Percentiles rank a stretch among this genome's conserved stretches.
phyloP scores from a whole-genome alignment of 2,797 vertebrate species.

The Lagocephalus sceleratus region DNA sequence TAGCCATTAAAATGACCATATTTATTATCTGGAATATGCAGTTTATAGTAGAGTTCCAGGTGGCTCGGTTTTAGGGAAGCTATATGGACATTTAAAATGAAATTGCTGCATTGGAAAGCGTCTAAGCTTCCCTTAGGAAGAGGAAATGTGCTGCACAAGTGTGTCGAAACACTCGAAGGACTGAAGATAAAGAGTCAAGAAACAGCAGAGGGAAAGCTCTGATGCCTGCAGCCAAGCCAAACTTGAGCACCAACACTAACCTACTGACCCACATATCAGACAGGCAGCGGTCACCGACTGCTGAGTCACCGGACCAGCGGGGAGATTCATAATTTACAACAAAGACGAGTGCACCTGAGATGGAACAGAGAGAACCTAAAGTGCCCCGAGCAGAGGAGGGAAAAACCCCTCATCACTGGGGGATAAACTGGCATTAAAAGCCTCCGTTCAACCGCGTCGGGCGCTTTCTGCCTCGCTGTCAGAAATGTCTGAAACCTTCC shows the following conservation, averaged over 20 bases:
- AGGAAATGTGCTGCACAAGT: slow-evolving; percentile 2
- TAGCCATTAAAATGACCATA: too few relatives aligned
- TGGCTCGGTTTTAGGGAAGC: too few relatives aligned
- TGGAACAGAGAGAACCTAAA: slow-evolving; percentile 15
- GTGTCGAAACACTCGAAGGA: background rate
- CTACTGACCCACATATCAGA: slow-evolving; percentile 66
- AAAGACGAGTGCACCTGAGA: slow-evolving; percentile 22
- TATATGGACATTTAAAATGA: background rate
- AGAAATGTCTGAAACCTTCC: too few relatives aligned
- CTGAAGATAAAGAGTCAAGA: slow-evolving; percentile 28
- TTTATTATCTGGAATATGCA: too few relatives aligned
- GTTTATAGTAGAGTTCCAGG: too few relatives aligned
- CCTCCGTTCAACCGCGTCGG: too few relatives aligned
- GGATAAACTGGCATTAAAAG: too few relatives aligned
- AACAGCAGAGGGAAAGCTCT: slow-evolving; percentile 24
- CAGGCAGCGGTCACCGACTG: slow-evolving; percentile 28
- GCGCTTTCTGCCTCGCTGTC: too few relatives aligned
- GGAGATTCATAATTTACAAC: slow-evolving; percentile 33
- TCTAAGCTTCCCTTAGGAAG: too few relatives aligned
- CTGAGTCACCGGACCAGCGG: slow-evolving; percentile 31
- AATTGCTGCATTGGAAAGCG: too few relatives aligned
- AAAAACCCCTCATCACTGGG: too few relatives aligned
- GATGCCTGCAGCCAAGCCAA: slow-evolving; percentile 34
- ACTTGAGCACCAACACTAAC: slow-evolving; percentile 45
- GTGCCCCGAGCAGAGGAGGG: slow-evolving; percentile 6